Evolutionary conservation across 2,113 vertebrate species (phyloP).

Genomic region (Microcebus griseorufus): DNA sequence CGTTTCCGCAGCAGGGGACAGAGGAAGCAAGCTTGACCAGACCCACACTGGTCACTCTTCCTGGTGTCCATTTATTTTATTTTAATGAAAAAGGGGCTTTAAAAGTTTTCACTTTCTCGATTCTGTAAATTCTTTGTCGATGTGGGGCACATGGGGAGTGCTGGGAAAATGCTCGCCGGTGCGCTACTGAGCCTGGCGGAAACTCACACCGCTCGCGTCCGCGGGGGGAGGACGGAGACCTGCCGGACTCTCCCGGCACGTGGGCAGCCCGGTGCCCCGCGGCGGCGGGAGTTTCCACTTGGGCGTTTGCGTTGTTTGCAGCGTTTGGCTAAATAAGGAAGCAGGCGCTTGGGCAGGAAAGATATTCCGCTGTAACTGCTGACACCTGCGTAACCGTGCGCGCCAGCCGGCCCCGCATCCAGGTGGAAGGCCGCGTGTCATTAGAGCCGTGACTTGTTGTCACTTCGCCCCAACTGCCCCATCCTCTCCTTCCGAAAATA

Average conservation of each 20-base stretch:
- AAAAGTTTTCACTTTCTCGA: not conserved
- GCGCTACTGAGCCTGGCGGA: not conserved
- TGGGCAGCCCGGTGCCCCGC: not conserved
- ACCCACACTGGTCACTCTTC: accelerated
- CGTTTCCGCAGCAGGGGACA: not conserved
- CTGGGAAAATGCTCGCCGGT: not conserved
- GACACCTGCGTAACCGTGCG: constrained; percentile 60
- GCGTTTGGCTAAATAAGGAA: constrained; percentile 72
- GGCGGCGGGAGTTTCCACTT: constrained; percentile 48
- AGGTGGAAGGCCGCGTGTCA: constrained; percentile 84
- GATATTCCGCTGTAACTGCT: constrained; percentile 68
- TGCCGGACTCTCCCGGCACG: not conserved
- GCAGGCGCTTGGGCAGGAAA: constrained; percentile 77
- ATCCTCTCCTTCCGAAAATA: constrained; percentile 84
- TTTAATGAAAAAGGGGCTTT: not conserved
- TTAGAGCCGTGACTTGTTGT: constrained; percentile 85
- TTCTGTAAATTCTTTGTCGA: not conserved
- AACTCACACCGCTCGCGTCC: not conserved
- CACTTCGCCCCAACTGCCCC: constrained; percentile 79
- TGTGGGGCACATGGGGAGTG: not conserved
- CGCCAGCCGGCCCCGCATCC: constrained; percentile 32
- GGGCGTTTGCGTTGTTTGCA: constrained; percentile 5
- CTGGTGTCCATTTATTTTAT: accelerated
- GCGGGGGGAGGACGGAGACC: not conserved
- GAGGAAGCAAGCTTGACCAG: too few species aligned